Conservation (phyloP, 2,888 invertebrate species). For the Lampropteryx suffumata region DNA sequence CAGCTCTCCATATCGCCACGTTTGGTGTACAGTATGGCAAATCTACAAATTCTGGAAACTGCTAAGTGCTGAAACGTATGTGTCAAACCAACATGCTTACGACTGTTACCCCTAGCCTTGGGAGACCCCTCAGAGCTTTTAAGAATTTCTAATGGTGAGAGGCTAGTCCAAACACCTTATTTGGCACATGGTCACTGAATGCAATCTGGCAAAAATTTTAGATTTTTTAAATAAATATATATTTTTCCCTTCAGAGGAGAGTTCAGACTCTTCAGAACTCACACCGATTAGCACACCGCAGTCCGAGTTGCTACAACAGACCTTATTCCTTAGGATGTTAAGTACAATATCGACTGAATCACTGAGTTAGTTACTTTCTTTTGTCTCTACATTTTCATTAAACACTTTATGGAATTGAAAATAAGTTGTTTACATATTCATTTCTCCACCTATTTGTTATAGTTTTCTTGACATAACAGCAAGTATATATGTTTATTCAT, state of each 20-base stretch:
- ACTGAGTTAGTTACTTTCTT: slow-evolving; percentile 26
- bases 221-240: neutral
- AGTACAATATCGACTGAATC: slow-evolving; percentile 74
- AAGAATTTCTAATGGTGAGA: no score
- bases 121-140: no score
- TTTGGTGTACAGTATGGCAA: no score
- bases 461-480: no score
- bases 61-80: no score
- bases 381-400: slow-evolving; percentile 9
- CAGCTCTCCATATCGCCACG: no score
- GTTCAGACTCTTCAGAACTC: slow-evolving; percentile 50
- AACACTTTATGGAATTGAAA: slow-evolving; percentile 21
- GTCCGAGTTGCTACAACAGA: slow-evolving; percentile 50
- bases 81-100: no score
- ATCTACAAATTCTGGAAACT: no score
- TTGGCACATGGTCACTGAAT: no score
- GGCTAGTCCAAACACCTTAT: no score
- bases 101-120: no score
- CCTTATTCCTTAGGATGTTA: slow-evolving; percentile 68
- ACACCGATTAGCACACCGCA: slow-evolving; percentile 39
- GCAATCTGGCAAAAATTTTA: neutral
- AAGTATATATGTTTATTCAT: no score
- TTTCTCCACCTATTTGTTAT: neutral
- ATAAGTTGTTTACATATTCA: slow-evolving; percentile 1
- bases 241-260: slow-evolving; percentile 53